Percentiles rank a stretch among this genome's conserved stretches.
Conservation (phyloP, 2,113 vertebrate species). For the Orthochromis malagaraziensis region DNA sequence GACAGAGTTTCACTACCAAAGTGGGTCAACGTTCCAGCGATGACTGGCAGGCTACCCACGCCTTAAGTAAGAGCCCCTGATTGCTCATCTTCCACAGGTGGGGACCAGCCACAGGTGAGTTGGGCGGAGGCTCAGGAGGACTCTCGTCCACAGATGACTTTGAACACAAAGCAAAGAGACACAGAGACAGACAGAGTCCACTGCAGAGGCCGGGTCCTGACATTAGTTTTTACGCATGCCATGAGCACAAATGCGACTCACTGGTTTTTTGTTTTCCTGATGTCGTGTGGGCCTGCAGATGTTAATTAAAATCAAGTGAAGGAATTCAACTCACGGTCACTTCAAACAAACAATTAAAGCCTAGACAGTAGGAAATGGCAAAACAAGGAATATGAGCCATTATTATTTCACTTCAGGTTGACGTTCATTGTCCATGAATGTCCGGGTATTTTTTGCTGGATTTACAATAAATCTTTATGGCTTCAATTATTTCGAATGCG, state of each 20-base stretch:
- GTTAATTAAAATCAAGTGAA: not conserved
- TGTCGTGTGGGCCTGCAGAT: not conserved
- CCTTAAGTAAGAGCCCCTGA: not conserved
- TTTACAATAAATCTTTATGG: not conserved
- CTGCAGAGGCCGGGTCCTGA: not conserved
- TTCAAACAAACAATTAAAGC: not conserved
- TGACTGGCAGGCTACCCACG: not conserved
- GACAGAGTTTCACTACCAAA: not conserved
- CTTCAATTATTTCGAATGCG: not conserved
- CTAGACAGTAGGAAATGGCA: not conserved
- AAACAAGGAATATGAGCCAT: not conserved
- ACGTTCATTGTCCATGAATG: not conserved
- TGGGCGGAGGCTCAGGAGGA: not conserved
- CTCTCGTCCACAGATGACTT: not conserved
- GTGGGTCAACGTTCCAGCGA: accelerated
- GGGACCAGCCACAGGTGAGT: not conserved
- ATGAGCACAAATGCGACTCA: not conserved
- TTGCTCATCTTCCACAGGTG: not conserved
- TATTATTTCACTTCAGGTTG: not conserved
- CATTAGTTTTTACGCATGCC: not conserved
- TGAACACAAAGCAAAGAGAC: not conserved
- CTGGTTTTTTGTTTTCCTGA: not conserved
- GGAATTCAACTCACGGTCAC: not conserved
- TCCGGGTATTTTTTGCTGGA: not conserved
- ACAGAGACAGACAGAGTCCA: not conserved